Conservation (phyloP, 2,113 vertebrate genomes). For the Lutjanus erythropterus region DNA sequence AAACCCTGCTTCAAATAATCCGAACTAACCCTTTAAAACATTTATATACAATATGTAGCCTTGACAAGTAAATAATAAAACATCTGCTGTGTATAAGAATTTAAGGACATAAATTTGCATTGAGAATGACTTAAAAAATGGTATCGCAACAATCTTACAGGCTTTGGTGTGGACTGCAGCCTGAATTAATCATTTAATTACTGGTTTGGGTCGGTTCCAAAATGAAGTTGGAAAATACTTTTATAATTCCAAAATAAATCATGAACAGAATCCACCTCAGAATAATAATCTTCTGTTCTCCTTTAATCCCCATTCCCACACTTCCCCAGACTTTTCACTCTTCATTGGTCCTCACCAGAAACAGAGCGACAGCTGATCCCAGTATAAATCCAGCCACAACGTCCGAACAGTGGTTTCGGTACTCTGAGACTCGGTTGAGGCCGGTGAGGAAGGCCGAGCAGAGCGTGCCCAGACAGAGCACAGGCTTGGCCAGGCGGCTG, state of each 20-base stretch:
- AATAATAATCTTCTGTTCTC: background rate
- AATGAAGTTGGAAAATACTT: slow-evolving; percentile 17
- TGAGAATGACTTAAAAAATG: slow-evolving; percentile 10
- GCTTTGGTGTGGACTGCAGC: background rate
- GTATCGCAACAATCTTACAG: slow-evolving; percentile 5
- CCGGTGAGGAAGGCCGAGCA: slow-evolving; percentile 96
- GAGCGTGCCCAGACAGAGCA: slow-evolving; percentile 94
- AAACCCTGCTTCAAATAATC: too few relatives aligned
- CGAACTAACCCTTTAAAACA: too few relatives aligned
- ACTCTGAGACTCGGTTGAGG: slow-evolving; percentile 96
- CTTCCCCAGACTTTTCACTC: background rate
- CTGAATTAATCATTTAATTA: slow-evolving; percentile 48
- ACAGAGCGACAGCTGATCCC: slow-evolving; percentile 93
- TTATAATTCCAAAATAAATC: slow-evolving; percentile 38
- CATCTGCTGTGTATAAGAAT: background rate
- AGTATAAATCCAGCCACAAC: slow-evolving; percentile 96
- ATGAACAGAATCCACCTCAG: slow-evolving; percentile 36
- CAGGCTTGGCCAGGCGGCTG: slow-evolving; percentile 96
- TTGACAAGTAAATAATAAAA: background rate
- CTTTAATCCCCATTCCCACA: background rate
- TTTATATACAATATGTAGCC: background rate
- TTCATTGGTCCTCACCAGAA: slow-evolving; percentile 88
- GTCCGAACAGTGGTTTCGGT: slow-evolving; percentile 97
- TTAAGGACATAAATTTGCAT: slow-evolving; percentile 6
- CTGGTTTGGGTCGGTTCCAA: slow-evolving; percentile 40